These are phyloP conservation scores for Cheilosia vernalis DNA, from an alignment of 2,888 invertebrate species.

Conservation along the genomic window DNA sequence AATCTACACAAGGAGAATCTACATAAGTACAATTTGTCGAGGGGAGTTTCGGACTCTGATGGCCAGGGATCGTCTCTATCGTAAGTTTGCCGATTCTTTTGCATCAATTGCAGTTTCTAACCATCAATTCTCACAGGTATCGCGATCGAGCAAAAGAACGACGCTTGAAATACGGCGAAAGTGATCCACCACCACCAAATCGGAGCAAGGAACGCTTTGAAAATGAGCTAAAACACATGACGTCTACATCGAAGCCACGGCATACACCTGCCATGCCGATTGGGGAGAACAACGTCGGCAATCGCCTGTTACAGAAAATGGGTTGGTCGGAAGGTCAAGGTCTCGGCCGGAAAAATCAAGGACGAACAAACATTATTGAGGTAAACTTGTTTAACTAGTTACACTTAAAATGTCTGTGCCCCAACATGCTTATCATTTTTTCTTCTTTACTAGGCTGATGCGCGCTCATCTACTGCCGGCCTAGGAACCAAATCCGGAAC, in stretches of 20 bases:
- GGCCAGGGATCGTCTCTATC: conserved; percentile 70
- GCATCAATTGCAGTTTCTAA: background rate
- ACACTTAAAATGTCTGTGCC: background rate
- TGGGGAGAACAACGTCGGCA: conserved; percentile 96
- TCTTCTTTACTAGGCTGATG: conserved; percentile 78
- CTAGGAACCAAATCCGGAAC: conserved; percentile 88
- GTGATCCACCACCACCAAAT: conserved; percentile 88
- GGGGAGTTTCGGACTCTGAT: conserved; percentile 71
- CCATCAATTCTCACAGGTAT: conserved; percentile 84
- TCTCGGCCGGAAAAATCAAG: conserved; percentile 96
- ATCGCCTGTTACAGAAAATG: conserved; percentile 98
- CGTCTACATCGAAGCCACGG: conserved; percentile 80
- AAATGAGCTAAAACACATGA: conserved; percentile 84
- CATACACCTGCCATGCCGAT: conserved; percentile 84
- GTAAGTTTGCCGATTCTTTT: conserved; percentile 74
- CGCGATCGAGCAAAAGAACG: conserved; percentile 98
- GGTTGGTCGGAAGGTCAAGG: conserved; percentile 99
- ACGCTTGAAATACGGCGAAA: conserved; percentile 95
- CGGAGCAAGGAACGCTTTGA: conserved; percentile 89
- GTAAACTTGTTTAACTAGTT: conserved; percentile 82
- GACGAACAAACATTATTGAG: conserved; percentile 95
- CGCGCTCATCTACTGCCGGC: conserved; percentile 90
- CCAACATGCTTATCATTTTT: background rate
- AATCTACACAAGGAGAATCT: conserved; percentile 97
- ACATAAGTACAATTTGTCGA: conserved; percentile 83